These are phyloP conservation scores for Liparis tanakae DNA, from an alignment of 2,797 vertebrate species.

Conservation along the genomic window DNA sequence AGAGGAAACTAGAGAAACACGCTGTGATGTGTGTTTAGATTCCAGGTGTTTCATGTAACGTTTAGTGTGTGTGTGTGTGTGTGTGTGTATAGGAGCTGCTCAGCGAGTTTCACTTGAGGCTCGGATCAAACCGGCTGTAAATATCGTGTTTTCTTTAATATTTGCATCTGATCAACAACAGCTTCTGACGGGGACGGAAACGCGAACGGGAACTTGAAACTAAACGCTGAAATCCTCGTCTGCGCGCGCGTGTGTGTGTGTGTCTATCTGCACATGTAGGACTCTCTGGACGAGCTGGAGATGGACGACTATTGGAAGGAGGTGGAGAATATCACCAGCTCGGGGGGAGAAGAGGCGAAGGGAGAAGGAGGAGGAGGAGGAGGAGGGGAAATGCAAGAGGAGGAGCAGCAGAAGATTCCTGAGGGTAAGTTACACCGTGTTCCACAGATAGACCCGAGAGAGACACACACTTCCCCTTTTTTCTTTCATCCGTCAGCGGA, in stretches of 20 bases:
- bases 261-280: constrained; percentile 50
- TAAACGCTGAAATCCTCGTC: not conserved
- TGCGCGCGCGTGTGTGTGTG: too few species aligned
- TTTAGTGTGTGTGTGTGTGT: not conserved
- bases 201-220: constrained; percentile 3
- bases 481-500: not conserved
- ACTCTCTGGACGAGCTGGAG: constrained; percentile 92
- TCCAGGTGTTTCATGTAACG: not conserved
- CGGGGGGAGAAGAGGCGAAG: constrained; percentile 78
- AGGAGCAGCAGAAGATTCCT: constrained; percentile 89
- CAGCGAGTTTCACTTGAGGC: not conserved
- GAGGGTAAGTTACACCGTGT: constrained; percentile 85
- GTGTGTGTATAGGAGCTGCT: not conserved
- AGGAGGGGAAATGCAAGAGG: constrained; percentile 75
- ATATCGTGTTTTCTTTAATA: not conserved
- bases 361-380: constrained; percentile 65
- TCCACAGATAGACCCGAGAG: constrained; percentile 3
- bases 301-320: constrained; percentile 95
- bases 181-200: constrained; percentile 1
- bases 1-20: not conserved
- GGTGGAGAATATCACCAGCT: constrained; percentile 89
- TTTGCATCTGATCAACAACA: constrained; percentile 5
- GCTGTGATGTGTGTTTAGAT: constrained; percentile 7
- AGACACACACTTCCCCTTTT: not conserved
- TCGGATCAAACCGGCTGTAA: constrained; percentile 34